Base-by-base conservation (phyloP, 2,113 vertebrate species). In the Synchiropus splendidus region DNA sequence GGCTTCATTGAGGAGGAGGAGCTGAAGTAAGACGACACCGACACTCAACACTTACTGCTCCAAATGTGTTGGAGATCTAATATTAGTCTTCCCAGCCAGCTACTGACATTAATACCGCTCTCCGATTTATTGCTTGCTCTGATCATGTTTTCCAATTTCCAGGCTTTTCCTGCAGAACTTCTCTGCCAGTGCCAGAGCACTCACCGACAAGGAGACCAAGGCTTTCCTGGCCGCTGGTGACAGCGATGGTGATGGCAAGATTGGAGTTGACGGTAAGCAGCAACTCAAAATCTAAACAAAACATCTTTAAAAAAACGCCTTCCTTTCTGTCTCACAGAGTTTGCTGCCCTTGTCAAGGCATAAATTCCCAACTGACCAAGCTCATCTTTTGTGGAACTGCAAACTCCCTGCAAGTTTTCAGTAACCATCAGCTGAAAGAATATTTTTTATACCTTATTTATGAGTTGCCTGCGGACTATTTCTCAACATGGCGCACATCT, bases 1-100 rank as follows among this genome's bases (percentile, higher is more conserved):
- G 85, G 83, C 68, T 88, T 81, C 72, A 87, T 88, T 86, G 86
- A 88, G 83, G 84, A 85, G 77, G 85, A 87, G 0, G 85, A 87
- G 61, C 82, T 88, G 51, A 86, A 84, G 86, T 88, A 76, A 83
- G 77, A 57, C 35, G 37, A 38, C 40, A 2, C 2, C 13, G 15
- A 9, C 36, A 38, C 11, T 9, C 6, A 16, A 38, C 8, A 17
- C 14, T 16, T 38, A 5, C 21, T 8, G 8, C 21, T 27, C 4
- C 21, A 27, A 5, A 27, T 8, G 4, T 27, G 36, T 61, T n/a
- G n/a, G n/a, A n/a, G n/a, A n/a, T n/a, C 16, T 41, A 8, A 39
- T 36, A 18, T 27, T 27, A 27, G 21, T 8, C 21, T 27, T n/a
- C n/a, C n/a, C n/a, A n/a, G n/a, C n/a, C n/a, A n/a, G n/a, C n/a